Conservation (phyloP, 2,888 invertebrate genomes). For the Caenorhabditis plicata region DNA sequence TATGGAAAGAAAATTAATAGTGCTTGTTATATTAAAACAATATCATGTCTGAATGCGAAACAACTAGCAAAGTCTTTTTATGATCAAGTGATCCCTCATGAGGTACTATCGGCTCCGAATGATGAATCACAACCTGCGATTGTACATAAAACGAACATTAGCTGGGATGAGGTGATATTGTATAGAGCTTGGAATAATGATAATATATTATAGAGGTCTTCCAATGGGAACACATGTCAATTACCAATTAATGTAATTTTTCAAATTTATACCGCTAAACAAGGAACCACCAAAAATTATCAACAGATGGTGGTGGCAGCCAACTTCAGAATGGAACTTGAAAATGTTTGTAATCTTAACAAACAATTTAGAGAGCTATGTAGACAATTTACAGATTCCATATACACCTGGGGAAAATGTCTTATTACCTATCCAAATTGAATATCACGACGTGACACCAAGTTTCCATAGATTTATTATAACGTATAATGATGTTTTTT, state of each 20-base stretch:
- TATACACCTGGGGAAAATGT: slow-evolving; percentile 10
- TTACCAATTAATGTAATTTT: slow-evolving; percentile 16
- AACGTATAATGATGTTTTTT: slow-evolving; percentile 11
- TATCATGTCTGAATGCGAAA: slow-evolving; percentile 16
- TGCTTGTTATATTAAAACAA: slow-evolving; percentile 10
- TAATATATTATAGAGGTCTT: slow-evolving; percentile 13
- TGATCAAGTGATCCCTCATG: slow-evolving; percentile 17
- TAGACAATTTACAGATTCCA: slow-evolving; percentile 5
- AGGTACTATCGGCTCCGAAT: slow-evolving; percentile 13
- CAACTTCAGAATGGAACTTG: slow-evolving; percentile 9
- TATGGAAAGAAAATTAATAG: no score
- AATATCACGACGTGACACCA: no score
- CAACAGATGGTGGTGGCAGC: slow-evolving; percentile 17
- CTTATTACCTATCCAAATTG: no score
- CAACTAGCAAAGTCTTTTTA: slow-evolving; percentile 15
- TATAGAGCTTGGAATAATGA: background rate
- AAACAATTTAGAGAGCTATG: background rate
- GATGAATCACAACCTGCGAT: slow-evolving; percentile 7
- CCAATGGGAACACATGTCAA: slow-evolving; percentile 7
- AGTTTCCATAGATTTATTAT: no score
- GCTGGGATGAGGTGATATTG: slow-evolving; percentile 15
- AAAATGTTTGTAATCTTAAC: slow-evolving; percentile 6
- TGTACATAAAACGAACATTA: slow-evolving; percentile 11
- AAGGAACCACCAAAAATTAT: slow-evolving; percentile 21
- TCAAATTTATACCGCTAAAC: slow-evolving; percentile 18